Percentiles rank a stretch among this genome's conserved stretches.
These are phyloP conservation scores for Ammodytes dubius DNA, from an alignment of 2,113 vertebrate species.

Conservation along the genomic window DNA sequence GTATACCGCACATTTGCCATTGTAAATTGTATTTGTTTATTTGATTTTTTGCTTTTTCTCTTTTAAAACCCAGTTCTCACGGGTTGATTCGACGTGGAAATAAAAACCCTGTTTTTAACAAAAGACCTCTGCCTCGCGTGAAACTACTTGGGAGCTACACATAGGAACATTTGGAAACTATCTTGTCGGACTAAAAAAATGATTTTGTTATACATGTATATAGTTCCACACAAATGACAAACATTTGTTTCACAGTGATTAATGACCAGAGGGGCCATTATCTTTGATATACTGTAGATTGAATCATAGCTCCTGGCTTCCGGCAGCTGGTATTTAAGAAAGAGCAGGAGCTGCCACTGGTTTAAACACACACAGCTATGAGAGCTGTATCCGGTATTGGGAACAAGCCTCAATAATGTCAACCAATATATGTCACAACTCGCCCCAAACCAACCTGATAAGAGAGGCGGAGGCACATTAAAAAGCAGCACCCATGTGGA, in stretches of 20 bases:
- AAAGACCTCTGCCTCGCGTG: too few species aligned
- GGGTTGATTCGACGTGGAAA: too few species aligned
- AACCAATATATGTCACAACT: conserved; percentile 62
- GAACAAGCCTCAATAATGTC: conserved; percentile 58
- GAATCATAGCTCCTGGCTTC: conserved; percentile 28
- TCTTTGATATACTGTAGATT: neutral
- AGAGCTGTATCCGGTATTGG: conserved; percentile 4
- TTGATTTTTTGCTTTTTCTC: too few species aligned
- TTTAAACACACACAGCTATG: conserved; percentile 3
- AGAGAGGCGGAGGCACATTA: conserved; percentile 38
- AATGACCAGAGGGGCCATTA: neutral
- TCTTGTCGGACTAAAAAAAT: too few species aligned
- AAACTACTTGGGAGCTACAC: too few species aligned
- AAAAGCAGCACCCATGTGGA: conserved; percentile 51
- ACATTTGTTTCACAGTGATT: neutral
- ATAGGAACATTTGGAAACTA: too few species aligned
- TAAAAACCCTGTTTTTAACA: too few species aligned
- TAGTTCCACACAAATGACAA: neutral
- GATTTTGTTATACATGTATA: neutral
- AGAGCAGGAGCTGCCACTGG: conserved; percentile 37
- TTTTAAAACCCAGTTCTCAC: too few species aligned
- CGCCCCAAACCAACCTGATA: conserved; percentile 53
- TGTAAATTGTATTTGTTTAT: too few species aligned
- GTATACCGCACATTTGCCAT: too few species aligned
- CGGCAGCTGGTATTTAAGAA: conserved; percentile 54